Conservation (phyloP, 2,113 vertebrate species). For the Cebidichthys violaceus region DNA sequence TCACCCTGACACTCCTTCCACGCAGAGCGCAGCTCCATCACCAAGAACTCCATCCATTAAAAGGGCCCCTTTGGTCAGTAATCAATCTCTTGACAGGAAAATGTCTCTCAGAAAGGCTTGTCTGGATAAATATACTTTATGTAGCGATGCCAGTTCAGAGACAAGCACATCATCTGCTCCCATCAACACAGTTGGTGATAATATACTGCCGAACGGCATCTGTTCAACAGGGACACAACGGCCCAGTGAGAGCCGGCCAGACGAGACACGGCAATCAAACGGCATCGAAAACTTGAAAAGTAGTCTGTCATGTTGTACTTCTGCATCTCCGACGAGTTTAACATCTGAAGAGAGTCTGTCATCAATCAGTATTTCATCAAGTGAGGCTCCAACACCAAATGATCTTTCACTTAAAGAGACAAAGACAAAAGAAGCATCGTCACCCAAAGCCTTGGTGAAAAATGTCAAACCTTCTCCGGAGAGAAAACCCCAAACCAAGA, state of each 20-base stretch:
- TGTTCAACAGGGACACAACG: slow-evolving; percentile 1
- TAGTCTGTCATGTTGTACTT: slow-evolving; percentile 31
- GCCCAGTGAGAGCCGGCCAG: neutral
- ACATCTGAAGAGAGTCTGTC: slow-evolving; percentile 57
- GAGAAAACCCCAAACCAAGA: slow-evolving; percentile 47
- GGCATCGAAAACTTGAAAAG: slow-evolving; percentile 17
- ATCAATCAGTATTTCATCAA: slow-evolving; percentile 56
- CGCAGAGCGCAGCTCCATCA: slow-evolving; percentile 28
- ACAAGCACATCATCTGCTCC: slow-evolving; percentile 19
- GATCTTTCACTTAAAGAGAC: slow-evolving; percentile 25
- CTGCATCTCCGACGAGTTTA: slow-evolving; percentile 59
- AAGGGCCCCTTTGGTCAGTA: slow-evolving; percentile 72
- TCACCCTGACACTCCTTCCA: slow-evolving; percentile 34
- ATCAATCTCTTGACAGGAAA: slow-evolving; percentile 74
- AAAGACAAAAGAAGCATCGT: slow-evolving; percentile 30
- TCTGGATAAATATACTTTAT: slow-evolving; percentile 65
- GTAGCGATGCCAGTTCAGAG: slow-evolving; percentile 38
- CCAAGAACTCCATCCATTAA: slow-evolving; percentile 62
- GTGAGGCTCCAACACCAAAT: slow-evolving; percentile 32
- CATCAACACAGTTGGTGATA: slow-evolving; percentile 20
- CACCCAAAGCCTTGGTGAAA: slow-evolving; percentile 53
- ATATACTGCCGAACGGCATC: slow-evolving; percentile 8
- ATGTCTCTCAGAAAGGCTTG: slow-evolving; percentile 73
- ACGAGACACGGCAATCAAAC: slow-evolving; percentile 25
- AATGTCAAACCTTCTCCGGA: slow-evolving; percentile 50